Percentiles rank a stretch among this genome's conserved stretches.
Conservation (phyloP, 2,797 vertebrate species). For the Amniataba percoides region DNA sequence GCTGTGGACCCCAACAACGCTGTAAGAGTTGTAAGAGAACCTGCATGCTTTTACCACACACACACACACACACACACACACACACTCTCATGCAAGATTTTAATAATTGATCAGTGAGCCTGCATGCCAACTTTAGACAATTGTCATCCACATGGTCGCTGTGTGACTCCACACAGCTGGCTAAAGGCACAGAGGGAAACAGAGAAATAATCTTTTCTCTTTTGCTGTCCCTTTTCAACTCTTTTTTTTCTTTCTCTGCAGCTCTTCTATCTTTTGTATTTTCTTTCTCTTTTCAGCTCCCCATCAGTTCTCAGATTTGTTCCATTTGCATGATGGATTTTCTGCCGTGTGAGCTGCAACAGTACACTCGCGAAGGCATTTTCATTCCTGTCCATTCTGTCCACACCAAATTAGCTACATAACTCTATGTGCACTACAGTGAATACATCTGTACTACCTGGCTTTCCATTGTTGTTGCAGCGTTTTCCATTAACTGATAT, state of each 20-base stretch:
- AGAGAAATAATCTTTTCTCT: conserved; percentile 17
- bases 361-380: conserved; percentile 5
- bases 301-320: not conserved
- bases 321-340: conserved; percentile 16
- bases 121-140: conserved; percentile 55
- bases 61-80: conserved; percentile 12
- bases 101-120: conserved; percentile 68
- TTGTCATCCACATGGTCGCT: conserved; percentile 44
- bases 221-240: conserved; percentile 17
- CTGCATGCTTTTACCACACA: conserved; percentile 32
- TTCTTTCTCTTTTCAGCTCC: not conserved
- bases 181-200: conserved; percentile 34
- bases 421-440: too few species aligned
- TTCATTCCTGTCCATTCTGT: not conserved
- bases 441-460: not conserved
- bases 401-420: too few species aligned
- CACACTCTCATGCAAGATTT: conserved; percentile 28
- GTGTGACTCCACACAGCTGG: conserved; percentile 58
- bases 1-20: conserved; percentile 52
- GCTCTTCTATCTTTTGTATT: not conserved
- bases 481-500: too few species aligned
- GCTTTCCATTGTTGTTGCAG: too few species aligned
- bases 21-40: conserved; percentile 50
- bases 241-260: not conserved
- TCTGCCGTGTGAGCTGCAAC: conserved; percentile 1